Percentiles rank a stretch among this genome's conserved stretches.
These are phyloP conservation scores for Coelinius sp. DNA, from an alignment of 2,888 invertebrate species.

Conservation along the genomic window DNA sequence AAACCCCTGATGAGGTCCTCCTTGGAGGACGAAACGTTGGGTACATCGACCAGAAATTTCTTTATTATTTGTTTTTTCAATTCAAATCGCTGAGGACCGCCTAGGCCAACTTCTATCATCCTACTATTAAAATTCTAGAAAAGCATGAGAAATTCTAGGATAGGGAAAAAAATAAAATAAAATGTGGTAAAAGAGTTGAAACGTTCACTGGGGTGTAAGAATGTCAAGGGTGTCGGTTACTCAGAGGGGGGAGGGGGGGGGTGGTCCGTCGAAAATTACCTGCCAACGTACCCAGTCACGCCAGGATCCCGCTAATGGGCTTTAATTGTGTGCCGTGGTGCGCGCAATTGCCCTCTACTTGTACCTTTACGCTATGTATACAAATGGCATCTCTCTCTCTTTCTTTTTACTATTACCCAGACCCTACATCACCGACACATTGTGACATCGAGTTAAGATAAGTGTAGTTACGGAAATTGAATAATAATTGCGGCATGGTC, in stretches of 20 bases:
- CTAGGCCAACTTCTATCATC: too few relatives aligned
- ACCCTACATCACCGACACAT: conserved; percentile 46
- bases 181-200: conserved; percentile 24
- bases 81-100: too few relatives aligned
- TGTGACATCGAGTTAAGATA: conserved; percentile 65
- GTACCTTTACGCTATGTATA: background rate
- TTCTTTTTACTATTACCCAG: conserved; percentile 2
- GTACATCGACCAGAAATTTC: too few relatives aligned
- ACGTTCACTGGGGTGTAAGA: conserved; percentile 49
- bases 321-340: conserved; percentile 60
- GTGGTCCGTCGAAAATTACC: conserved; percentile 49
- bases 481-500: conserved; percentile 63
- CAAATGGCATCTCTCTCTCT: conserved; percentile 1
- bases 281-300: conserved; percentile 55
- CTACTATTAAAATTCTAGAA: background rate
- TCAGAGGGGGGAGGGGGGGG: background rate
- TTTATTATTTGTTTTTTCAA: too few relatives aligned
- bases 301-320: conserved; percentile 62
- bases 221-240: conserved; percentile 64
- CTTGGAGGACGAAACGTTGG: too few relatives aligned
- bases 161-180: conserved; percentile 14
- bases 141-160: background rate
- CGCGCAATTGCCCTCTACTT: conserved; percentile 50
- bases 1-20: too few relatives aligned
- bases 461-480: conserved; percentile 66